A percentile compares a stretch with the other conserved stretches of the same genome.
Evolutionary conservation across 1,140 invertebrate genomes (phyloP).

Genomic region (Caenorhabditis brenneri): DNA sequence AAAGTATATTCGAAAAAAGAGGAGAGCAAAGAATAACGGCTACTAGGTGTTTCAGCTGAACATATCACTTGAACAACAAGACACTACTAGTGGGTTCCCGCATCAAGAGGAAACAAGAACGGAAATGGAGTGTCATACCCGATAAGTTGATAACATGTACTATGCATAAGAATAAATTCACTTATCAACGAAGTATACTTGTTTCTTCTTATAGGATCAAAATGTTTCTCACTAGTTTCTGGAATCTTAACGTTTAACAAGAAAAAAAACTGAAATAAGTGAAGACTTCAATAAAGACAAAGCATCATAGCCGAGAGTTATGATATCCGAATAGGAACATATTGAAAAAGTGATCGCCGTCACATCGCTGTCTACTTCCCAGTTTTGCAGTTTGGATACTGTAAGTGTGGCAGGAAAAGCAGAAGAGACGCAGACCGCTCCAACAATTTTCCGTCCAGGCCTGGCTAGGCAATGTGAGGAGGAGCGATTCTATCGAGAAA

Average conservation of each 20-base stretch:
- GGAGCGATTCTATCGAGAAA: background rate
- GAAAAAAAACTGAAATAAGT: too few species aligned
- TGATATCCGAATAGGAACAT: background rate
- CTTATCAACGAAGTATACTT: too few species aligned
- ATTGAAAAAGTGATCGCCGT: background rate
- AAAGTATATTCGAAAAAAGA: background rate
- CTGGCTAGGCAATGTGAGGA: background rate
- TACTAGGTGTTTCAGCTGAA: too few species aligned
- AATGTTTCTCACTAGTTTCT: too few species aligned
- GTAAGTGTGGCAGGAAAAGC: conserved; percentile 25
- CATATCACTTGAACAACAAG: too few species aligned
- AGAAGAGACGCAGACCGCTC: conserved; percentile 14
- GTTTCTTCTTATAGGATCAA: too few species aligned
- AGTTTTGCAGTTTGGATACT: conserved; percentile 33
- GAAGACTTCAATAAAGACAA: too few species aligned
- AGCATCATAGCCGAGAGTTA: background rate
- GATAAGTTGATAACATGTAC: background rate
- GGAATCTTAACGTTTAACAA: background rate
- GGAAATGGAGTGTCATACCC: too few species aligned
- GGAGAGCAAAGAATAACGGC: too few species aligned
- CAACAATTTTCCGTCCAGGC: background rate
- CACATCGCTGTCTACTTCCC: conserved; percentile 30
- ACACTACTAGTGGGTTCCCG: too few species aligned
- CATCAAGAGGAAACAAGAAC: too few species aligned
- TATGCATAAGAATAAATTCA: too few species aligned